These are phyloP conservation scores for Diaprepes abbreviatus DNA, from an alignment of 2,888 invertebrate species.

Conservation along the genomic window DNA sequence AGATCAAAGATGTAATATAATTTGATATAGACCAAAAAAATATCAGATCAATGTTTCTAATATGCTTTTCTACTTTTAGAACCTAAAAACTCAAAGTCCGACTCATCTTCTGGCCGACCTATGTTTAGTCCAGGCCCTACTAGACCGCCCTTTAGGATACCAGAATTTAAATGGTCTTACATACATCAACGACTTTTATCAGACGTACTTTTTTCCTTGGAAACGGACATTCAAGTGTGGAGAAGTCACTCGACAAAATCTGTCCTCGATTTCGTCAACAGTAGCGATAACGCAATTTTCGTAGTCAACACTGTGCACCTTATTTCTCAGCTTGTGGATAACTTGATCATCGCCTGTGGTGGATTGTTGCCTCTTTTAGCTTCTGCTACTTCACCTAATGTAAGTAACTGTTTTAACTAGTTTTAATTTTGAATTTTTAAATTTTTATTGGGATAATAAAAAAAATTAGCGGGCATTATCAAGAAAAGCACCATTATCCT, in stretches of 20 bases:
- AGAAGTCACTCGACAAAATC: constrained; percentile 96
- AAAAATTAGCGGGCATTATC: no score
- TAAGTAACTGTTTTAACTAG: constrained; percentile 70
- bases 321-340: constrained; percentile 98
- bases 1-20: no score
- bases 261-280: constrained; percentile 97
- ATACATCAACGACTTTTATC: constrained; percentile 97
- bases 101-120: constrained; percentile 78
- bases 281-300: constrained; percentile 98
- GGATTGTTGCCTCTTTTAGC: constrained; percentile 96
- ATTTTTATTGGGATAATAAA: no score
- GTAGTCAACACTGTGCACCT: constrained; percentile 99
- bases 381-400: constrained; percentile 98
- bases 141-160: constrained; percentile 96
- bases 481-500: no score
- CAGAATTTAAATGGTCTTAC: constrained; percentile 99
- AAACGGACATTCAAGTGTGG: constrained; percentile 96
- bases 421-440: no score
- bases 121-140: constrained; percentile 96
- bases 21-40: no score
- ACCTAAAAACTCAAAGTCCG: constrained; percentile 73
- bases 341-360: constrained; percentile 98
- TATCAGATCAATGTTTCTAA: no score
- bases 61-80: constrained; percentile 50
- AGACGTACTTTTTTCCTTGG: constrained; percentile 95